Evolutionary conservation across 2,797 vertebrate species (phyloP), one percentile per base, ranked within the genome.

Genomic region (Coccyzus lansbergi): DNA sequence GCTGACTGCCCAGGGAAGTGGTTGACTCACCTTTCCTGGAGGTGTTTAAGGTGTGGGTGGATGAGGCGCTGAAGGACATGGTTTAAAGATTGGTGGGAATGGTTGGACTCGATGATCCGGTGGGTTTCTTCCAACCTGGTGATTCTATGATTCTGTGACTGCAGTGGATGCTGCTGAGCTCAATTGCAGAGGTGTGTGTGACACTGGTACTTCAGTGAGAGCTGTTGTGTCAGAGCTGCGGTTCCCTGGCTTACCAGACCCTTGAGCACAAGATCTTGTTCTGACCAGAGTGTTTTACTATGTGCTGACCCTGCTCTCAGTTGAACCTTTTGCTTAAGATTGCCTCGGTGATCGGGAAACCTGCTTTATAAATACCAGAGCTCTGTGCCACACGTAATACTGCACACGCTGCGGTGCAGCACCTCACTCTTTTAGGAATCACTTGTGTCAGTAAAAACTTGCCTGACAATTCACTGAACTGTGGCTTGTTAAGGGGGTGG

Each of bases 271-370:
- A 81, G 69, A 83, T 72, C 70, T 76, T 33, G 12, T 53, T 67
- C 46, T 75, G 53, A 59, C 62, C 31, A 51, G 74, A 69, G 58
- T 7, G 34, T 71, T 95, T 46, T 15, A 18, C 44, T 90, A 85
- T 68, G 19, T 52, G 46, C 65, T 69, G 59, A 91, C 83, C 90
- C 85, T 72, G 59, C 78, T 95, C 95, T 80, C 80, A 81, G 51
- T 12, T 22, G 36, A 62, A 74, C 3, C n/a, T 76, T 90, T 69
- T 70, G 46, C 64, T 68, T 82, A 48, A 58, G 67, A 22, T 78
- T 81, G 14, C 36, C 83, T 86, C 68, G 16, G 40, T 42, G 42
- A 44, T 15, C 7, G 44, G n/a, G 42, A 81, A 48, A 90, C 40
- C 60, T 59, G 52, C 69, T 59, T 78, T 48, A 64, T 38, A 70